Evolutionary conservation across 2,113 vertebrate species (phyloP), one percentile per base, ranked within the genome.

Genomic region (Probosciger aterrimus): DNA sequence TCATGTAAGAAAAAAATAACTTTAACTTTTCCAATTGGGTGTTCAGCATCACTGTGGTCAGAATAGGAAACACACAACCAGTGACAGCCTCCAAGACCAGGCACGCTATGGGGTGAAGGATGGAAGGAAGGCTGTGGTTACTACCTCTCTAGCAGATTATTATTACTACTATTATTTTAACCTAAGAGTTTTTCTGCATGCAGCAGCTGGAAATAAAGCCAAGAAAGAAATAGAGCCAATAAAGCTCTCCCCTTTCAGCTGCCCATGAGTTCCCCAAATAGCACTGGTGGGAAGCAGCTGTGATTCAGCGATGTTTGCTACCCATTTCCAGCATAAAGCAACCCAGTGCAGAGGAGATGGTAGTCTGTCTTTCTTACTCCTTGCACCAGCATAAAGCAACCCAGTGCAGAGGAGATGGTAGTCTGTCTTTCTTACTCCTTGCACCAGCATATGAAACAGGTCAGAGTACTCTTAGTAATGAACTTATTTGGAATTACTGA

Each of bases 261-360:
- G 30, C 37, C 15, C 47, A 5, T 4, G 15, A 33, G 18, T 6
- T 14, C 11, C 39, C 17, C 18, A 31, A 13, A 44, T 1, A 46
- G 52, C 15, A 4, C 43, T 18, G 50, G 14, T 14, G 62, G 47
- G 49, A 44, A 31, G 27, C 12, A 33, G 75, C 39, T 11, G 2
- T 0, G 28, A 31, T 19, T 13, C 64, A n/a, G 1, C 0, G 1
- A 2, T 12, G 13, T 10, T 37, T 14, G 2, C 6, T 28, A 10
- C 30, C 57, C 14, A 0, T 8, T 16, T 14, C 33, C 67, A 85
- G 84, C 63, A 18, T 0, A 17, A 10, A n/a, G 13, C 55, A 57
- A 30, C 59, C 62, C 76, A 23, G 18, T 1, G 18, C 64, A 28
- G 50, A 41, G 70, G 4, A 31, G n/a, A 6, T 0, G 2, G 15